phyloP scores from a whole-genome alignment of 2,888 invertebrate species.

The Patella depressa region DNA sequence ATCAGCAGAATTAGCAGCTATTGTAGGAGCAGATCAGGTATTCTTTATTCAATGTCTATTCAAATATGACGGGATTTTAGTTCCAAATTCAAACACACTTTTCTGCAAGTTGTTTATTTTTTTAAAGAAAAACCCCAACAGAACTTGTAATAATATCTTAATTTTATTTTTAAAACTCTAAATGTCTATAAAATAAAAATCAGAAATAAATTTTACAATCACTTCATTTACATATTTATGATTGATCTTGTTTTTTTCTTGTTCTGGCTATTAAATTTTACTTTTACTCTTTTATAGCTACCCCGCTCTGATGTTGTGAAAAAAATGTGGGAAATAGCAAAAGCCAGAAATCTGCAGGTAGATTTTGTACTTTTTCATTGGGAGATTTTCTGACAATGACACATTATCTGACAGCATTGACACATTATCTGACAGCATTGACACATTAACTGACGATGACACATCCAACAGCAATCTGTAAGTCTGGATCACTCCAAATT shows the following conservation, averaged over 20 bases:
- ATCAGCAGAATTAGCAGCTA: conserved; percentile 86
- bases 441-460: too few species aligned
- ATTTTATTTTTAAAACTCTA: too few species aligned
- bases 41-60: conserved; percentile 17
- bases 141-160: too few species aligned
- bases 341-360: conserved; percentile 68
- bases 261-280: not conserved
- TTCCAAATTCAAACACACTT: not conserved
- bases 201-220: too few species aligned
- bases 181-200: too few species aligned
- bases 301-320: conserved; percentile 69
- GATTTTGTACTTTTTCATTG: conserved; percentile 1
- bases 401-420: too few species aligned
- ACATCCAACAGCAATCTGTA: too few species aligned
- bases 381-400: too few species aligned
- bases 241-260: too few species aligned
- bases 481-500: too few species aligned
- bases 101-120: not conserved
- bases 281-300: conserved; percentile 52
- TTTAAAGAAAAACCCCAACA: not conserved
- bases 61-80: not conserved
- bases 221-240: too few species aligned
- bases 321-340: conserved; percentile 69
- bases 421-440: too few species aligned
- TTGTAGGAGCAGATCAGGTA: conserved; percentile 83